phyloP scores from a whole-genome alignment of 2,888 invertebrate genomes.

The Cephus nigrinus region DNA sequence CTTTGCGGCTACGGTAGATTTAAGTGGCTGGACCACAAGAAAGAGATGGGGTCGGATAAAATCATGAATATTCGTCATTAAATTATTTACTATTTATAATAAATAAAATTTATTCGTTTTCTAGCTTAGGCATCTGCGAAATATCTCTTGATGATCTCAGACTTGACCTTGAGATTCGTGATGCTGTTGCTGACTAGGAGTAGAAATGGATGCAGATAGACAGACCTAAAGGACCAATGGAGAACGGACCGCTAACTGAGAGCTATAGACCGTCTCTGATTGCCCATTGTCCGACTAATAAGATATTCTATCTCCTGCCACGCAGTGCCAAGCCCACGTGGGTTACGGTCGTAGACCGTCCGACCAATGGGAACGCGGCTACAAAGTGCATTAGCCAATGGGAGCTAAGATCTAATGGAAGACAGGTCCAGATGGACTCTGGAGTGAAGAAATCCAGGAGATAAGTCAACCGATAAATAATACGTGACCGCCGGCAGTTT shows the following conservation, averaged over 20 bases:
- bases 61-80: background rate
- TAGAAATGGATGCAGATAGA: slow-evolving; percentile 25
- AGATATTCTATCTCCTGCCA: slow-evolving; percentile 56
- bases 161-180: background rate
- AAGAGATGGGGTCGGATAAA: background rate
- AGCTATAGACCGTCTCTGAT: slow-evolving; percentile 60
- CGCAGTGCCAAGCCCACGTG: slow-evolving; percentile 11
- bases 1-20: background rate
- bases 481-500: slow-evolving; percentile 45
- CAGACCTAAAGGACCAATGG: slow-evolving; percentile 12
- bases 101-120: background rate
- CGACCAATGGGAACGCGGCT: slow-evolving; percentile 11
- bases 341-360: slow-evolving; percentile 18
- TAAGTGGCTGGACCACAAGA: background rate
- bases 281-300: slow-evolving; percentile 64
- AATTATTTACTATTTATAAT: background rate
- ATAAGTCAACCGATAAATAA: slow-evolving; percentile 58
- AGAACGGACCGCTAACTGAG: slow-evolving; percentile 51
- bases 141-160: background rate
- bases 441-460: slow-evolving; percentile 21
- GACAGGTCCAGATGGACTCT: background rate
- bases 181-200: background rate
- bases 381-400: background rate
- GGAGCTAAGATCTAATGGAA: background rate
- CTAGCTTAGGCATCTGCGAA: background rate